Conservation (phyloP, 2,113 vertebrate species). For the Accipiter cooperii region DNA sequence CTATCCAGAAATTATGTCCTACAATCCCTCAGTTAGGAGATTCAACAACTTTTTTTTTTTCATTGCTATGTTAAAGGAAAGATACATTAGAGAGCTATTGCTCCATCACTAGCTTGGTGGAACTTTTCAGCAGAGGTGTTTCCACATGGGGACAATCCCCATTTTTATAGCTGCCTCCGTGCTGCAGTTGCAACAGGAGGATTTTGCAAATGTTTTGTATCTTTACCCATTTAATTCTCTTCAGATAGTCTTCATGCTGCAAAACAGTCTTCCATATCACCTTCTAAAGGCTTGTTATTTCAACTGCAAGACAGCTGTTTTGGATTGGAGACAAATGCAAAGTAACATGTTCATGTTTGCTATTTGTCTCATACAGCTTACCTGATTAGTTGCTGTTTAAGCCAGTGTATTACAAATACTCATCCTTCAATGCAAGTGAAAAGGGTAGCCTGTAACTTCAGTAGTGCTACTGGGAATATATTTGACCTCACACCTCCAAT, state of each 20-base stretch:
- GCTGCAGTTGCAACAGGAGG: neutral
- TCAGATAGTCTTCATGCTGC: neutral
- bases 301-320: neutral
- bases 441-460: conserved; percentile 61
- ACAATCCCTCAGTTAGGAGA: neutral
- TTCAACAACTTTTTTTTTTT: neutral
- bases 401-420: conserved; percentile 49
- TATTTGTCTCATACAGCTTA: neutral
- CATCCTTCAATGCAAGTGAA: neutral
- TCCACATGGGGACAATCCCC: neutral
- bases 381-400: conserved; percentile 61
- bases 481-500: conserved; percentile 76
- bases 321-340: neutral
- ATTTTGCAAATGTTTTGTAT: neutral
- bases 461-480: conserved; percentile 66
- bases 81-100: neutral
- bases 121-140: neutral
- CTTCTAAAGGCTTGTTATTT: neutral
- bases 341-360: neutral
- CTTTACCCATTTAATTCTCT: neutral
- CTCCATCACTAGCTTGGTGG: neutral
- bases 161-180: neutral
- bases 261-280: neutral
- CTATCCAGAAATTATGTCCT: neutral
- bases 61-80: neutral